These are phyloP conservation scores for Holocentrus rufus DNA, from an alignment of 2,797 vertebrate genomes.

Conservation along the genomic window DNA sequence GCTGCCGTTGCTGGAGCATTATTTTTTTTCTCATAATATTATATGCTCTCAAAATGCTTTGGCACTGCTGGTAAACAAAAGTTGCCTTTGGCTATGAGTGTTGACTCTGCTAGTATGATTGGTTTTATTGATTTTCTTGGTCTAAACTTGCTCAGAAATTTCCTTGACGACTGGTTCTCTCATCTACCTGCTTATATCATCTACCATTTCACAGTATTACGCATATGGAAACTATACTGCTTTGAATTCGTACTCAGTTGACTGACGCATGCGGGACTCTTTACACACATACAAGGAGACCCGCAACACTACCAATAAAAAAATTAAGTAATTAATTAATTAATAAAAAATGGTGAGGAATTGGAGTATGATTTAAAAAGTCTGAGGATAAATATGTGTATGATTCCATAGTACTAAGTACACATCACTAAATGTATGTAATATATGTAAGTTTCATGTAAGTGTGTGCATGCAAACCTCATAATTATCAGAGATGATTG, in stretches of 20 bases:
- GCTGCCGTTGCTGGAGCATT: background rate
- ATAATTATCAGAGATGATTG: constrained; percentile 1
- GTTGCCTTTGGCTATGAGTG: background rate
- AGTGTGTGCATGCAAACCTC: constrained; percentile 2
- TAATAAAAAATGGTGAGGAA: too few relatives aligned
- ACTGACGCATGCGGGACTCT: too few relatives aligned
- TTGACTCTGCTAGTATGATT: background rate
- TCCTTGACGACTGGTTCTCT: too few relatives aligned
- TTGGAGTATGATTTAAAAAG: constrained; percentile 40
- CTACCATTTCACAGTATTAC: background rate
- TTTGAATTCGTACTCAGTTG: too few relatives aligned
- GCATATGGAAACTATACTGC: too few relatives aligned
- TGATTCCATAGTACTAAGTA: constrained; percentile 29
- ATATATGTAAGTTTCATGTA: constrained; percentile 28
- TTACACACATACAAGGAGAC: too few relatives aligned
- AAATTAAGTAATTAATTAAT: too few relatives aligned
- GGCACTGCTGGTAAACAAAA: background rate
- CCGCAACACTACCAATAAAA: too few relatives aligned
- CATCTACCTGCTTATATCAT: too few relatives aligned
- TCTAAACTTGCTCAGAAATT: too few relatives aligned
- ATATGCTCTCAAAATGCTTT: too few relatives aligned
- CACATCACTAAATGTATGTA: constrained; percentile 29
- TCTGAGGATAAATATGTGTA: constrained; percentile 59
- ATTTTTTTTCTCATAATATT: background rate
- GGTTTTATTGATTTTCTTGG: background rate